Base-by-base conservation (phyloP, 2,888 invertebrate species). In the Biston betularia region DNA sequence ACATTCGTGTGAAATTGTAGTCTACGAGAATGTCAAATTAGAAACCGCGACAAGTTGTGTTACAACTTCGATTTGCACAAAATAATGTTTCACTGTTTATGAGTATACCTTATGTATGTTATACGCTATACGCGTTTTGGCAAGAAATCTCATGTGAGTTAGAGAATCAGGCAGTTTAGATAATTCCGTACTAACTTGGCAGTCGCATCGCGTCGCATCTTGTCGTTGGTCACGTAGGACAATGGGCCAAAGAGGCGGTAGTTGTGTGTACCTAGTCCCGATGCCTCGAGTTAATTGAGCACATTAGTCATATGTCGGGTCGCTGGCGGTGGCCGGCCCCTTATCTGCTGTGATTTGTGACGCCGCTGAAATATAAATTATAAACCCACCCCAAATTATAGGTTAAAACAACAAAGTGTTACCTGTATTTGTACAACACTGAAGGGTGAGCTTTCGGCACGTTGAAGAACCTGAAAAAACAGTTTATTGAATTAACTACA, bases 311-410 rank as follows among this genome's bases (percentile, higher is more conserved):
- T 86, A 85, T 77, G 79, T 77, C 79, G 85, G 80, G 81, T 80
- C 80, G 80, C 75, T 80, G 82, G 76, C 79, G 71, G 78, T 79
- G 75, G 78, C 78, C 78, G 76, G 78, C 59, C 79, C 80, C 86
- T 88, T 91, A 90, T 90, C 90, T 88, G 76, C 74, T 75, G 84
- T 90, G 89, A 90, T 90, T 90, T 90, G 90, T 89, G 85, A 86
- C 85, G 77, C 84, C 77, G 78, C 83, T 81, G 82, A 86, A 88
- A 86, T 88, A 86, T 86, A 88, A 85, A 87, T 84, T 85, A 84
- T 81, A 81, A 79, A 77, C 80, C 75, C 75, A 60, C 75, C 75
- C 76, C 78, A 77, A 80, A 81, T 80, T 82, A 82, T 82, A 82
- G 81, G 83, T 83, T 82, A 80, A 75, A 79, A 78, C 74, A 77